A percentile compares a stretch with the other conserved stretches of the same genome.
These are phyloP conservation scores for Botrylloides violaceus DNA, from an alignment of 23 tunicate genomes.

Conservation along the genomic window DNA sequence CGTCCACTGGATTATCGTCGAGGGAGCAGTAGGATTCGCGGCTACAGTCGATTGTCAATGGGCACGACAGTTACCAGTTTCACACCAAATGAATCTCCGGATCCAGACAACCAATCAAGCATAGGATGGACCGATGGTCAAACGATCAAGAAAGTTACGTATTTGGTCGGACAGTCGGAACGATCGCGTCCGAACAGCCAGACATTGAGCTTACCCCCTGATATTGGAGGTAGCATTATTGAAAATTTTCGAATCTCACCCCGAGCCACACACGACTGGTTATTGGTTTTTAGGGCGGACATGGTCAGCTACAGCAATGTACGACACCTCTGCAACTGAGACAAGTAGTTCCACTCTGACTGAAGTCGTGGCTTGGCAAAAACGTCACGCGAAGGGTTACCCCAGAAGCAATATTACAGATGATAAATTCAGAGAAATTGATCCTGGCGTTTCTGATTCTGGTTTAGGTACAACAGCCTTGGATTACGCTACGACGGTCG, in stretches of 20 bases:
- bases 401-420: neutral
- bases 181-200: slow-evolving; percentile 55
- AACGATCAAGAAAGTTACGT: slow-evolving; percentile 30
- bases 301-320: slow-evolving; percentile 58
- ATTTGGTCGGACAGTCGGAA: neutral
- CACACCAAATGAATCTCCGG: slow-evolving; percentile 65
- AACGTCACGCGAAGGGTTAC: neutral
- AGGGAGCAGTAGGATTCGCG: slow-evolving; percentile 89
- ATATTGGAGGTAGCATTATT: slow-evolving; percentile 31
- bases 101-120: slow-evolving; percentile 51
- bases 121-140: slow-evolving; percentile 55
- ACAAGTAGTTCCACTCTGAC: slow-evolving; percentile 37
- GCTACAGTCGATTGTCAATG: slow-evolving; percentile 84
- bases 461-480: slow-evolving; percentile 78
- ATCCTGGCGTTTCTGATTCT: slow-evolving; percentile 48
- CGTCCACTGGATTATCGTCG: slow-evolving; percentile 72
- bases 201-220: slow-evolving; percentile 70
- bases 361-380: slow-evolving; percentile 10
- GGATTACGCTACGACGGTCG: slow-evolving; percentile 58
- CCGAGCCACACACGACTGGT: neutral
- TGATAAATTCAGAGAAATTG: slow-evolving; percentile 5
- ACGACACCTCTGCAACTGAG: slow-evolving; percentile 79
- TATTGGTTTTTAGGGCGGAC: slow-evolving; percentile 26
- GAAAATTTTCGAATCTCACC: neutral
- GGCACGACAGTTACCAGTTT: slow-evolving; percentile 44